Conservation (phyloP, 2,797 vertebrate genomes). For the Megaceryle alcyon region DNA sequence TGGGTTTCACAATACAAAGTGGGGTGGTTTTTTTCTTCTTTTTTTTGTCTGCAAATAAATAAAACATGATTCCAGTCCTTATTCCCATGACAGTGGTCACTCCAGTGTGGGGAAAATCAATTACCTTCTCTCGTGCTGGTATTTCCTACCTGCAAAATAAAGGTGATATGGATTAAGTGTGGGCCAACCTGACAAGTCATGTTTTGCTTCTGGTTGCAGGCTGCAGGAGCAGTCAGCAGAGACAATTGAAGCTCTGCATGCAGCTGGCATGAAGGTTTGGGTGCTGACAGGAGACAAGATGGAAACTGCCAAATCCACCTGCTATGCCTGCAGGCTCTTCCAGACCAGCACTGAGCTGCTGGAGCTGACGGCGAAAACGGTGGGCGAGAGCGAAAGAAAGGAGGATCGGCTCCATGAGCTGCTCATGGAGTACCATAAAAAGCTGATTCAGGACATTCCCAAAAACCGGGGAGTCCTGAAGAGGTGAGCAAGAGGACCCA, state of each 20-base stretch:
- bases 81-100: background rate
- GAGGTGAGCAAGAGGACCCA: conserved; percentile 71
- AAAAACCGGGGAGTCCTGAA: conserved; percentile 80
- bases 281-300: conserved; percentile 98
- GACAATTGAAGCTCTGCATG: conserved; percentile 93
- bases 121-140: background rate
- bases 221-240: conserved; percentile 94
- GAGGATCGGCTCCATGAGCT: conserved; percentile 90
- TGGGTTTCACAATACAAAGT: background rate
- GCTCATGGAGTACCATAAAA: conserved; percentile 90
- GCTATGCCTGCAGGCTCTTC: conserved; percentile 94
- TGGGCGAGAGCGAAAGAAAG: conserved; percentile 83
- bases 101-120: background rate
- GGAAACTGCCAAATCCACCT: conserved; percentile 97
- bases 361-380: conserved; percentile 87
- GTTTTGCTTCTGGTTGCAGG: conserved; percentile 70
- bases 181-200: background rate
- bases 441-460: conserved; percentile 86
- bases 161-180: background rate
- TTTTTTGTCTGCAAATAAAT: background rate
- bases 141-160: background rate
- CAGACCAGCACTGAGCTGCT: conserved; percentile 92
- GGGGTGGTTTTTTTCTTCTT: too few species aligned
- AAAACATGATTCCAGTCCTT: background rate
- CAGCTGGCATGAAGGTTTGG: conserved; percentile 96